Base-by-base conservation (phyloP, 2,888 invertebrate species). In the Colletes collaris region DNA sequence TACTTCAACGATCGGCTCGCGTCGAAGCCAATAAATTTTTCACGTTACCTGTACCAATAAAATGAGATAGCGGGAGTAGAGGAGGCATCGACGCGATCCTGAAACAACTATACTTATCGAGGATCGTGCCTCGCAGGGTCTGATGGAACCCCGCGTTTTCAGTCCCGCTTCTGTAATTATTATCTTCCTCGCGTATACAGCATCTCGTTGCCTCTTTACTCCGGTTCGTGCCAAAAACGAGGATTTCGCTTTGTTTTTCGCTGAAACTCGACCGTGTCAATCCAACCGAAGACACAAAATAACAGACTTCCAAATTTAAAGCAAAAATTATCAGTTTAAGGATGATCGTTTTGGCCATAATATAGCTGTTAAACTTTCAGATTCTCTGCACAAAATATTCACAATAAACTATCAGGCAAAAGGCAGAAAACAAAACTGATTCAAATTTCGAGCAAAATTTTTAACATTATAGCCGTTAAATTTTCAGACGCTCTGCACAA, bases 51-150 rank as follows among this genome's bases (percentile, higher is more conserved):
- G 89, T 89, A 90, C 90, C 90, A 91, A 92, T 92, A 91, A 92
- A 90, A 90, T 90, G 88, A 90, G 88, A 92, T 91, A 91, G 91
- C 90, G 90, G 89, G 91, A 90, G 91, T 91, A 87, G 80, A 88
- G 88, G 90, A 89, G 89, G 89, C 88, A 90, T 89, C 89, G 91
- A 89, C 90, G 90, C 90, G 89, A 91, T 90, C 87, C 89, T 89
- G 91, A 90, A 92, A 92, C 92, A 92, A 92, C 92, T 92, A 92
- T 92, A 92, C 92, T 92, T 92, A 92, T 92, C 92, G 90, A 86
- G 86, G 90, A 92, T 92, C 92, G 91, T 92, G 92, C 92, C 92
- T 92, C 86, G 91, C 89, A 92, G 92, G 89, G 89, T 90, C 90
- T 89, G 90, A 87, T 87, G 87, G 85, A 83, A 76, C 80, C 85